Evolutionary conservation across 2,888 invertebrate genomes (phyloP).

Genomic region (Parthenolecanium corni): DNA sequence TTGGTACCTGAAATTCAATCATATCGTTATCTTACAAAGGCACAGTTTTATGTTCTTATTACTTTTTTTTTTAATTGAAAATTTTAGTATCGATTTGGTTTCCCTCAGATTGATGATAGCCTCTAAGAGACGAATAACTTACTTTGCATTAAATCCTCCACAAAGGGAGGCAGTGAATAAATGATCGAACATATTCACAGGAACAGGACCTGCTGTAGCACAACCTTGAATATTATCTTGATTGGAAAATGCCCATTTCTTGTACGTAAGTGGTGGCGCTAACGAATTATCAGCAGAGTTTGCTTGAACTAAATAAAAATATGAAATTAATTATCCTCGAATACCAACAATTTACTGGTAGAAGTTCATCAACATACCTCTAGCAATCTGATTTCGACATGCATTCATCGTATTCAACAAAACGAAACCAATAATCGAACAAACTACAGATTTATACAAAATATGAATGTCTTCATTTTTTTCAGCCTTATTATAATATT

Average conservation of each 20-base stretch:
- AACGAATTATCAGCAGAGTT: conserved; percentile 48
- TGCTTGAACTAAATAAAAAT: conserved; percentile 48
- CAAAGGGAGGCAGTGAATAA: conserved; percentile 66
- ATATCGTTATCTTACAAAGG: no score
- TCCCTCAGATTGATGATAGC: no score
- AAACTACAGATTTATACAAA: conserved; percentile 58
- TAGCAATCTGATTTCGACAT: conserved; percentile 64
- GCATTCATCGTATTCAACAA: conserved; percentile 68
- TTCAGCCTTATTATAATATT: conserved; percentile 36
- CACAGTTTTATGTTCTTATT: neutral
- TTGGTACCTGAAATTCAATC: conserved; percentile 22
- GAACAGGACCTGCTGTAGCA: conserved; percentile 58
- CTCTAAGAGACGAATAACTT: conserved; percentile 32
- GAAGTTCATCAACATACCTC: conserved; percentile 46
- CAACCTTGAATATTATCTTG: conserved; percentile 65
- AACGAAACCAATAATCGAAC: conserved; percentile 61
- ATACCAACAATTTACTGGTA: neutral
- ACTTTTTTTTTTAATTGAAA: neutral
- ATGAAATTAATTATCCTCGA: neutral
- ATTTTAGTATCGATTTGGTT: no score
- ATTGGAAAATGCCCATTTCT: conserved; percentile 77
- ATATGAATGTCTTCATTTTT: conserved; percentile 60
- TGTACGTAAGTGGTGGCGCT: conserved; percentile 53
- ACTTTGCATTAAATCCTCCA: conserved; percentile 58
- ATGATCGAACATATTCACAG: conserved; percentile 73